A percentile compares a stretch with the other conserved stretches of the same genome.
Conservation (phyloP, 92 coral and sea anemone genomes). For the Epizoanthus stellaris region DNA sequence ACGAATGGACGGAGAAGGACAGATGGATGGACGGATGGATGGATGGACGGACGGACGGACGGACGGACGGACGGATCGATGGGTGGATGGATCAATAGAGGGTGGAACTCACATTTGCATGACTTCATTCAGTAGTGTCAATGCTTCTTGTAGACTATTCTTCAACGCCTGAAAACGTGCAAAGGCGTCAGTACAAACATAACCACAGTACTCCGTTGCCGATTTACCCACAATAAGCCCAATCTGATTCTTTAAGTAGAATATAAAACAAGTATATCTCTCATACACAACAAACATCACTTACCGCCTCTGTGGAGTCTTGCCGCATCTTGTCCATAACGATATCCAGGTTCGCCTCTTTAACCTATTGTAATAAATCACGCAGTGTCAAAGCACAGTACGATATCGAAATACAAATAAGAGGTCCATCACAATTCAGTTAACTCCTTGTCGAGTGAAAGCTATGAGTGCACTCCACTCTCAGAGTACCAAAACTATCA, state of each 20-base stretch:
- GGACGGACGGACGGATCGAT: background rate
- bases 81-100: background rate
- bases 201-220: background rate
- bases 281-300: background rate
- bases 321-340: slow-evolving; percentile 98
- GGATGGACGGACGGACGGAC: background rate
- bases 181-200: background rate
- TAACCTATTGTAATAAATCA: slow-evolving; percentile 61
- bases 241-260: background rate
- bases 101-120: slow-evolving; percentile 71
- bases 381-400: background rate
- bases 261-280: background rate
- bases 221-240: background rate
- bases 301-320: slow-evolving; percentile 84
- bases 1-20: background rate
- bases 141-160: slow-evolving; percentile 75
- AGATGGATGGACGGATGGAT: background rate
- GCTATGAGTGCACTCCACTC: background rate
- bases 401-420: background rate
- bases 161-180: slow-evolving; percentile 61
- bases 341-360: slow-evolving; percentile 96
- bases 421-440: background rate
- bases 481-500: background rate
- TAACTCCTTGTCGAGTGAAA: background rate
- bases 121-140: slow-evolving; percentile 70